Percentiles rank a stretch among this genome's conserved stretches.
Conservation (phyloP, 2,888 invertebrate genomes). For the Frankliniella intonsa region DNA sequence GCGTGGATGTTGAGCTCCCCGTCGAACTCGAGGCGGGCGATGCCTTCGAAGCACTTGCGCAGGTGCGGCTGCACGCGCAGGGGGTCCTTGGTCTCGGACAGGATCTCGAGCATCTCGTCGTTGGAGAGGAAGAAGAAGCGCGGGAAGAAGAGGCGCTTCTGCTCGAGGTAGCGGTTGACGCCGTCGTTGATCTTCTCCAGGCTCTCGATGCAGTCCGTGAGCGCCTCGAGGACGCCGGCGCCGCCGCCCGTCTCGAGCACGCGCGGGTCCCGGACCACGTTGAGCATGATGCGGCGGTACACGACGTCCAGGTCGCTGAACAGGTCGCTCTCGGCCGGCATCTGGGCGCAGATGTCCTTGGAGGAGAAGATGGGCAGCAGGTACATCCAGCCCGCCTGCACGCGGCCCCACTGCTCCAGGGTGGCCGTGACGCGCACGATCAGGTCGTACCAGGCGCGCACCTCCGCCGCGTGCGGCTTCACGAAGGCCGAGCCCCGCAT, state of each 20-base stretch:
- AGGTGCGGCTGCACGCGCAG: slow-evolving; percentile 77
- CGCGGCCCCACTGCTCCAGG: slow-evolving; percentile 79
- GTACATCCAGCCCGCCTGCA: slow-evolving; percentile 82
- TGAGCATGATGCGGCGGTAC: slow-evolving; percentile 62
- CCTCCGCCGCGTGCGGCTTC: slow-evolving; percentile 65
- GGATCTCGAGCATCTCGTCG: slow-evolving; percentile 83
- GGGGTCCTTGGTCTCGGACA: slow-evolving; percentile 85
- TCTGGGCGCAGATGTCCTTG: slow-evolving; percentile 77
- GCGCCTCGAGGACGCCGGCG: slow-evolving; percentile 63
- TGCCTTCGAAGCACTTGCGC: slow-evolving; percentile 84
- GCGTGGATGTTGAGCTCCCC: slow-evolving; percentile 64
- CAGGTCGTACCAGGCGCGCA: slow-evolving; percentile 69
- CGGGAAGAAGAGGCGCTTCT: slow-evolving; percentile 63
- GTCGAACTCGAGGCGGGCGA: slow-evolving; percentile 69
- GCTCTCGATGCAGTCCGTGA: slow-evolving; percentile 61
- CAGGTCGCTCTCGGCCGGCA: slow-evolving; percentile 77
- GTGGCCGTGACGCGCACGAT: slow-evolving; percentile 63
- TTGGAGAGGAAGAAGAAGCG: slow-evolving; percentile 88
- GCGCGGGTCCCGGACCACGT: slow-evolving; percentile 58
- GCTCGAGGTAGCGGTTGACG: slow-evolving; percentile 75
- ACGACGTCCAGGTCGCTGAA: slow-evolving; percentile 68
- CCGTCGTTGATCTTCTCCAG: slow-evolving; percentile 79
- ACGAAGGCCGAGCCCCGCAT: slow-evolving; percentile 84
- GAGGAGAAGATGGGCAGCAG: slow-evolving; percentile 82
- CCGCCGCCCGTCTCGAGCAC: slow-evolving; percentile 63